phyloP scores from a whole-genome alignment of 2,113 vertebrate genomes.

The Perca flavescens region DNA sequence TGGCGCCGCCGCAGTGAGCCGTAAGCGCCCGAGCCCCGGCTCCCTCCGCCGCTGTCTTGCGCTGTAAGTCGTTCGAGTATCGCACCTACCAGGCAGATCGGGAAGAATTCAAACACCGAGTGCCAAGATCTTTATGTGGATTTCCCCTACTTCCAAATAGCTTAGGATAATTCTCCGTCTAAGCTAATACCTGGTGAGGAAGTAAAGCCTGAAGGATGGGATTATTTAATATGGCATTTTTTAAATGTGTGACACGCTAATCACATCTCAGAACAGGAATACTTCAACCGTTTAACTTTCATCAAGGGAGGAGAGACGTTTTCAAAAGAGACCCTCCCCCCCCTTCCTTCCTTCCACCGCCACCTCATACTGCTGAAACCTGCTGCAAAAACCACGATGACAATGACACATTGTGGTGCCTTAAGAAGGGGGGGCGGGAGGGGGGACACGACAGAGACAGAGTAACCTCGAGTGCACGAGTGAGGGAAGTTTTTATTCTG shows the following conservation, averaged over 20 bases:
- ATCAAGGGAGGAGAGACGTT: conserved; percentile 76
- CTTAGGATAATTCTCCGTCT: conserved; percentile 97
- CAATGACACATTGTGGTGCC: conserved; percentile 82
- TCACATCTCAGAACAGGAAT: conserved; percentile 93
- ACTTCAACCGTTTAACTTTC: conserved; percentile 89
- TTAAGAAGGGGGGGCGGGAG: conserved; percentile 34
- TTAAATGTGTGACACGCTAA: conserved; percentile 95
- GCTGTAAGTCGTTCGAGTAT: conserved; percentile 74
- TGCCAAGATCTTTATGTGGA: conserved; percentile 97
- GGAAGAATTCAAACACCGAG: conserved; percentile 93
- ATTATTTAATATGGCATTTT: conserved; percentile 99
- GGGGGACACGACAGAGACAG: conserved; percentile 36
- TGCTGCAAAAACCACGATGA: conserved; percentile 66
- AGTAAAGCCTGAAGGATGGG: conserved; percentile 99
- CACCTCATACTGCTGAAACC: conserved; percentile 73
- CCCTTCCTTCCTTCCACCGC: conserved; percentile 7
- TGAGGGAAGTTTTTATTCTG: conserved; percentile 60
- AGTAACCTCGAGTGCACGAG: conserved; percentile 57
- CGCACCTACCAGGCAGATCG: conserved; percentile 92
- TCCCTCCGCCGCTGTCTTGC: conserved; percentile 57
- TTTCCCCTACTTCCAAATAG: conserved; percentile 91
- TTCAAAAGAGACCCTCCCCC: conserved; percentile 69
- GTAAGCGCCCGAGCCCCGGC: conserved; percentile 59
- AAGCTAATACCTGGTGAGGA: conserved; percentile 99
- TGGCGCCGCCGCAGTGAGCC: conserved; percentile 63